A percentile compares a stretch with the other conserved stretches of the same genome.
Evolutionary conservation across 2,113 vertebrate species (phyloP).

Genomic region (Cebus imitator): DNA sequence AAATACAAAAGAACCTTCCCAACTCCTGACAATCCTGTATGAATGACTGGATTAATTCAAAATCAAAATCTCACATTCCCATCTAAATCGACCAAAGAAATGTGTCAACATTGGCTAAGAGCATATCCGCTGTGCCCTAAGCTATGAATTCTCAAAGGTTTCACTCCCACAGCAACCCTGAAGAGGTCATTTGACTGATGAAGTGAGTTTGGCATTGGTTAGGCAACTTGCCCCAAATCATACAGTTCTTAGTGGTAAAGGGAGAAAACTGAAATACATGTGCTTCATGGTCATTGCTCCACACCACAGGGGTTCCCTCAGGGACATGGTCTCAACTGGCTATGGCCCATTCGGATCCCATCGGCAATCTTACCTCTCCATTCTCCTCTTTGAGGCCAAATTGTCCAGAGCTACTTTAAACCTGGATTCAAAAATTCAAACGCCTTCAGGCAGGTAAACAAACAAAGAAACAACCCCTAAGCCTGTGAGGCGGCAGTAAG

Average conservation of each 20-base stretch:
- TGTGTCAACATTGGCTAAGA: background rate
- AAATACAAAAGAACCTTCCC: background rate
- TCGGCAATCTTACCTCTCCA: background rate
- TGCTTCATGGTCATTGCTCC: background rate
- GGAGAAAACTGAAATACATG: background rate
- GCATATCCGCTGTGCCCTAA: fast-evolving
- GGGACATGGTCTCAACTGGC: background rate
- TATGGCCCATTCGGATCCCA: background rate
- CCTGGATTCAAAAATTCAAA: background rate
- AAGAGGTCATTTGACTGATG: background rate
- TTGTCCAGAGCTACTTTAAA: background rate
- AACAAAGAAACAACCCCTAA: background rate
- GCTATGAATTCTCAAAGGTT: background rate
- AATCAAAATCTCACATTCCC: background rate
- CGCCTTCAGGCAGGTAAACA: background rate
- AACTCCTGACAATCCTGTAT: background rate
- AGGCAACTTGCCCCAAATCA: background rate
- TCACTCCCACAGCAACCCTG: background rate
- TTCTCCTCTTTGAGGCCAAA: background rate
- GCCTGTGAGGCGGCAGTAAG: too few relatives aligned
- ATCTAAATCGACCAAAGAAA: background rate
- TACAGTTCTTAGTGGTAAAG: background rate
- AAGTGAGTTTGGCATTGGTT: background rate
- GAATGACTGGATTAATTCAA: background rate
- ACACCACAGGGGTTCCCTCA: background rate